phyloP scores from a whole-genome alignment of 1,140 invertebrate species.

The Lasaia peninsularis region DNA sequence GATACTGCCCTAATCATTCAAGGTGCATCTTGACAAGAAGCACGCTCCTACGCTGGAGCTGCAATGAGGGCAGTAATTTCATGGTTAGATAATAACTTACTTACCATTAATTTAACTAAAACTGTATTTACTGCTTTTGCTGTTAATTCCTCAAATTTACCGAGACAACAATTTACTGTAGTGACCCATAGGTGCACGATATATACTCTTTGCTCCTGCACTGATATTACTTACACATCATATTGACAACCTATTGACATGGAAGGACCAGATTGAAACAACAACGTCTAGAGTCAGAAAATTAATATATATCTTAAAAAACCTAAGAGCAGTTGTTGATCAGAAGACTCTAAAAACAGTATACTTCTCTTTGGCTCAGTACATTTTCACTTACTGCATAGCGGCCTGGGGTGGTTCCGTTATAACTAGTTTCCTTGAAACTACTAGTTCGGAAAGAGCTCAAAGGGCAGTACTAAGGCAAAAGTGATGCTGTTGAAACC shows the following conservation, averaged over 20 bases:
- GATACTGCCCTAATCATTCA: too few species aligned
- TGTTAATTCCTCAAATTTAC: too few species aligned
- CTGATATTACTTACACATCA: too few species aligned
- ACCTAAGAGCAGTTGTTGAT: slow-evolving; percentile 13
- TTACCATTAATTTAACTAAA: slow-evolving; percentile 25
- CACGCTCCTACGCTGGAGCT: slow-evolving; percentile 3
- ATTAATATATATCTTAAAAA: too few species aligned
- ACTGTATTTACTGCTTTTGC: slow-evolving; percentile 13
- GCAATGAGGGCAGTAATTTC: slow-evolving; percentile 14
- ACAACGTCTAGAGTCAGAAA: too few species aligned
- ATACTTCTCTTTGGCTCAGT: slow-evolving; percentile 18
- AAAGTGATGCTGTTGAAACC: too few species aligned
- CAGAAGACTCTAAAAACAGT: slow-evolving; percentile 9
- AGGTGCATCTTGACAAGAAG: slow-evolving; percentile 10
- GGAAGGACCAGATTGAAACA: slow-evolving; percentile 17
- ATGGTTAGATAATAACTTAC: slow-evolving; percentile 21
- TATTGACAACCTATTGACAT: slow-evolving; percentile 17
- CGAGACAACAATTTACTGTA: not conserved
- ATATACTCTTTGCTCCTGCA: slow-evolving; percentile 4
- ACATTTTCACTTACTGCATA: slow-evolving; percentile 19
- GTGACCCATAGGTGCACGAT: not conserved
- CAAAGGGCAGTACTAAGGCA: too few species aligned
- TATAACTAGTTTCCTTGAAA: not conserved
- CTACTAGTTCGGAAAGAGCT: not conserved
- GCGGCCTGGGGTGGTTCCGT: slow-evolving; percentile 18